Evolutionary conservation across 2,797 vertebrate genomes (phyloP).

Genomic region (Leucoraja ocellata): DNA sequence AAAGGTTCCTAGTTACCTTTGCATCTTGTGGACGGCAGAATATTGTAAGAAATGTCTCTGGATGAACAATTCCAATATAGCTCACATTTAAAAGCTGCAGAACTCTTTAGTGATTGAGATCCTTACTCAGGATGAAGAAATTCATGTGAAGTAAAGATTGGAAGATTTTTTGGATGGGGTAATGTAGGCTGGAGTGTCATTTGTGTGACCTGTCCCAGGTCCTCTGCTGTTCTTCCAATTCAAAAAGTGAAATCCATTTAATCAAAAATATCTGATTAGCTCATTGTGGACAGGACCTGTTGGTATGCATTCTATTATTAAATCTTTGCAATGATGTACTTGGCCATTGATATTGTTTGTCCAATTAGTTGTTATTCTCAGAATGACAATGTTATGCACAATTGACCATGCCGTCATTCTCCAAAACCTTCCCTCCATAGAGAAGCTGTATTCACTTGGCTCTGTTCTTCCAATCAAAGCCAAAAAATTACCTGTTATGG

Average conservation of each 20-base stretch:
- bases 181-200: background rate
- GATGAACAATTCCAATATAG: too few species aligned
- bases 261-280: background rate
- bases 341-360: background rate
- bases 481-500: too few species aligned
- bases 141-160: background rate
- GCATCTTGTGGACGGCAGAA: background rate
- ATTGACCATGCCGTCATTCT: too few species aligned
- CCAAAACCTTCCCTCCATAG: too few species aligned
- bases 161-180: background rate
- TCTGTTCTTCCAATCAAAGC: too few species aligned
- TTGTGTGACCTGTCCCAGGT: background rate
- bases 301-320: too few species aligned
- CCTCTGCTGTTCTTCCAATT: background rate
- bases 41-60: background rate
- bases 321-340: background rate
- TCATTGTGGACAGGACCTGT: too few species aligned
- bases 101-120: too few species aligned
- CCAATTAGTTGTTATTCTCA: background rate
- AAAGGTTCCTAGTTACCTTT: background rate
- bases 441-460: too few species aligned
- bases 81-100: too few species aligned
- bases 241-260: background rate
- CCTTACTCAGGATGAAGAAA: too few species aligned
- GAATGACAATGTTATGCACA: too few species aligned